Percentiles rank a stretch among this genome's conserved stretches.
Conservation (phyloP, 1,140 invertebrate species). For the Aphis craccivora region DNA sequence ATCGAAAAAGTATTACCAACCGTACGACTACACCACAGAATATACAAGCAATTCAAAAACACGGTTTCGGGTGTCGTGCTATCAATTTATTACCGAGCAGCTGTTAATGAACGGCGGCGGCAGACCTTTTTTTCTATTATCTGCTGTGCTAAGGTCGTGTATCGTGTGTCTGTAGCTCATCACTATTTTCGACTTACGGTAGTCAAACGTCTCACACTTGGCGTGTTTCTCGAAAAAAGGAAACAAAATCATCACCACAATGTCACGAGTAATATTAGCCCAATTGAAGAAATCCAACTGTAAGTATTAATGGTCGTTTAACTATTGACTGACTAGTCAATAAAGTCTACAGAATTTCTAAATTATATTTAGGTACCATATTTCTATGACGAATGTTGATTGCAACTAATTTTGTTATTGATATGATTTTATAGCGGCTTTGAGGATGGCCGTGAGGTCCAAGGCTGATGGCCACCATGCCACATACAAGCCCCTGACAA, state of each 20-base stretch:
- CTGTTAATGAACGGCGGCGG: not conserved
- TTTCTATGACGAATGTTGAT: not conserved
- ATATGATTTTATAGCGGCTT: not conserved
- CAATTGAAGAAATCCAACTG: constrained; percentile 45
- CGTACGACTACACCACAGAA: no score
- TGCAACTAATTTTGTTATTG: not conserved
- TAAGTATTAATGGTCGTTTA: not conserved
- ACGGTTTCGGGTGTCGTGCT: not conserved
- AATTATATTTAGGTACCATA: not conserved
- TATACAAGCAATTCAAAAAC: not conserved
- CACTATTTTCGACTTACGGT: not conserved
- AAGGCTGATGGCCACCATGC: constrained; percentile 15
- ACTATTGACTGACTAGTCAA: not conserved
- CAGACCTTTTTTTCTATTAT: not conserved
- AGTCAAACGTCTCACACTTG: not conserved
- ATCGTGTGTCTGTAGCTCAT: not conserved
- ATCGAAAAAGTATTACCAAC: no score
- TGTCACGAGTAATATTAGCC: constrained; percentile 27
- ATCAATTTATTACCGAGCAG: not conserved
- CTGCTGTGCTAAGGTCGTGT: not conserved
- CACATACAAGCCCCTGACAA: constrained; percentile 62
- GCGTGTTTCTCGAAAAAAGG: not conserved
- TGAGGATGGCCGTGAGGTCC: not conserved
- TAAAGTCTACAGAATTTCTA: not conserved
- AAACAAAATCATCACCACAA: not conserved